Evolutionary conservation across 2,888 invertebrate species (phyloP), one percentile per base, ranked within the genome.

Genomic region (Plebejus anna): DNA sequence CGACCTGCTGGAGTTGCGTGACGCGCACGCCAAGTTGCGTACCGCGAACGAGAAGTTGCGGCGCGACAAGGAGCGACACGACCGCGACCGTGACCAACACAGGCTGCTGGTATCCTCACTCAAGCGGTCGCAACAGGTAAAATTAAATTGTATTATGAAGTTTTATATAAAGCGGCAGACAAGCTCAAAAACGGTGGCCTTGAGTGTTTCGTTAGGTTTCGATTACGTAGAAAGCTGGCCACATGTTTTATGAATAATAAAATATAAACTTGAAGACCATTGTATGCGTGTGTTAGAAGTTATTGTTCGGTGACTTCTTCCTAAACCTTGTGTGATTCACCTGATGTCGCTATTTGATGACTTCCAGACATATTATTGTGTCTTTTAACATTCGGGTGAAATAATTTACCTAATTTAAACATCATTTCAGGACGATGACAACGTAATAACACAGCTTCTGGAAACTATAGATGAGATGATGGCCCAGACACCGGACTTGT

Each of bases 1-100:
- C 85, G 98, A 98, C 90, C 91, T 98, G 72, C 88, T 98, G 76
- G 98, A 98, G 89, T 88, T 98, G 76, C 95, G 98, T 42, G 98
- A 98, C 88, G 98, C 98, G 32, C 98, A 98, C 88, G 98, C 98
- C 2, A 98, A 98, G 88, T 89, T 98, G 80, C 94, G 98, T 77
- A 98, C 98, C 4, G 97, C 98, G 47, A 98, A 98, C 87, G 98
- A 98, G 85, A 98, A 98, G 85, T 92, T 98, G 80, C 95, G 98
- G 75, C 95, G 98, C 59, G 98, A 98, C 88, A 97, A 97, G 79
- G 98, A 98, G 84, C 95, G 97, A 0, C 96, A 97, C 85, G 98
- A 98, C 83, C 95, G 96, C 81, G 98, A 98, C 84, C 94, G 97
- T 77, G 97, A 97, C 80, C 94, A 94, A 80, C 91, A 94, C 81